phyloP scores from a whole-genome alignment of 1,140 invertebrate species.

The Microplitis mediator region DNA sequence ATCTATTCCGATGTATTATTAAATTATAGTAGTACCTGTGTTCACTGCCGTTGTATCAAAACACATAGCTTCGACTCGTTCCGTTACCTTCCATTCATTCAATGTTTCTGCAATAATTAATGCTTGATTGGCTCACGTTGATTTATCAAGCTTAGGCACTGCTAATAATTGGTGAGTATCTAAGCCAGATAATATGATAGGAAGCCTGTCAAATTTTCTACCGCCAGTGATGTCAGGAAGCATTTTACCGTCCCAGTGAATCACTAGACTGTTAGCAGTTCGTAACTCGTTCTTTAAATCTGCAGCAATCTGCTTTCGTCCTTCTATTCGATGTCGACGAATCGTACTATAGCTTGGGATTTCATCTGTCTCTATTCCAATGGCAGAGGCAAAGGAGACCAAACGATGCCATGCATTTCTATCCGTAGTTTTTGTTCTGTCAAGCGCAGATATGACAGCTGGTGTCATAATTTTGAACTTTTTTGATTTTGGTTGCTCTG shows the following conservation, averaged over 20 bases:
- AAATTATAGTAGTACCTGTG: too few relatives aligned
- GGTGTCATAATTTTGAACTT: conserved; percentile 30
- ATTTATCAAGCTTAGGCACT: conserved; percentile 41
- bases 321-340: conserved; percentile 17
- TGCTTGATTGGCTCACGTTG: conserved; percentile 38
- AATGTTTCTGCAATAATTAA: conserved; percentile 35
- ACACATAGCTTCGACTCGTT: conserved; percentile 31
- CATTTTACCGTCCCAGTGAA: conserved; percentile 34
- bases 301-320: conserved; percentile 14
- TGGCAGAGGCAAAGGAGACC: conserved; percentile 1
- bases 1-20: too few relatives aligned
- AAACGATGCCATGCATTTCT: conserved; percentile 27
- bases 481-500: not conserved
- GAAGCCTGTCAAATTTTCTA: too few relatives aligned
- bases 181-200: too few relatives aligned
- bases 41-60: conserved; percentile 37
- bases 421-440: conserved; percentile 26
- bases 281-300: conserved; percentile 34
- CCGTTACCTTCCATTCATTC: conserved; percentile 26
- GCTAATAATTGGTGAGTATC: too few relatives aligned
- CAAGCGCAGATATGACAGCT: conserved; percentile 20
- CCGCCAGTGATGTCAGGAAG: conserved; percentile 36
- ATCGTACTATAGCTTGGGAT: conserved; percentile 14
- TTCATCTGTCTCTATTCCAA: conserved; percentile 18
- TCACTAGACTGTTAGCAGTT: not conserved